Conservation (phyloP, 1,140 invertebrate species). For the Zelostemma sp. region DNA sequence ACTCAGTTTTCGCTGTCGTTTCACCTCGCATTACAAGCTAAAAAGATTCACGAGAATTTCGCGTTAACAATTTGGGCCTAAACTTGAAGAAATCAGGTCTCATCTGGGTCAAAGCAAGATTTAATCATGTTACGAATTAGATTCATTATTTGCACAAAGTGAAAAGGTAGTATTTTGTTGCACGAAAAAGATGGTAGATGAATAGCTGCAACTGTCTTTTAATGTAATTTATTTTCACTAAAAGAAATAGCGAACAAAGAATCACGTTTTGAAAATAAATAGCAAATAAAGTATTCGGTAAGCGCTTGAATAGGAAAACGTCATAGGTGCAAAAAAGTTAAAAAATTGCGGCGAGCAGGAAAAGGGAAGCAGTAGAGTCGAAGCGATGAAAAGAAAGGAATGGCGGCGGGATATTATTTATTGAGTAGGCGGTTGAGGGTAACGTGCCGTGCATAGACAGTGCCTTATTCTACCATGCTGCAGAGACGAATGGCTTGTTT, state of each 20-base stretch:
- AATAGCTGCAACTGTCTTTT: too few species aligned
- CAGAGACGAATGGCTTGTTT: slow-evolving; percentile 59
- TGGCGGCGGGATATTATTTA: slow-evolving; percentile 60
- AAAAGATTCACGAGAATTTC: too few species aligned
- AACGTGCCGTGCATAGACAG: slow-evolving; percentile 67
- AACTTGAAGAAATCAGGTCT: too few species aligned
- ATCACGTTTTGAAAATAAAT: slow-evolving; percentile 55
- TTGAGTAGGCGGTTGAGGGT: slow-evolving; percentile 52
- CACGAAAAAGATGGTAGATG: too few species aligned
- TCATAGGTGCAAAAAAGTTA: slow-evolving; percentile 29
- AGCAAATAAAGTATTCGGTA: slow-evolving; percentile 13
- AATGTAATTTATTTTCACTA: too few species aligned
- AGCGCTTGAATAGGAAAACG: neutral
- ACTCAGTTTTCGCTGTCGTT: too few species aligned
- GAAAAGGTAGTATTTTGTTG: too few species aligned
- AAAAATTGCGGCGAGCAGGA: slow-evolving; percentile 25
- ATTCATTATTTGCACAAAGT: too few species aligned
- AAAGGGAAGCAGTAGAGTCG: slow-evolving; percentile 29
- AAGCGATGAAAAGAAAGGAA: slow-evolving; percentile 49
- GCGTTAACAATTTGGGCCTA: too few species aligned
- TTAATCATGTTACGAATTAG: too few species aligned
- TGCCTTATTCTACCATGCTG: slow-evolving; percentile 52
- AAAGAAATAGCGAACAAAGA: slow-evolving; percentile 11
- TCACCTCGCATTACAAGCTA: too few species aligned
- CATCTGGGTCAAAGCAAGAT: too few species aligned